These are phyloP conservation scores for Uloborus plumipes DNA, from an alignment of 2,888 invertebrate genomes.

Conservation along the genomic window DNA sequence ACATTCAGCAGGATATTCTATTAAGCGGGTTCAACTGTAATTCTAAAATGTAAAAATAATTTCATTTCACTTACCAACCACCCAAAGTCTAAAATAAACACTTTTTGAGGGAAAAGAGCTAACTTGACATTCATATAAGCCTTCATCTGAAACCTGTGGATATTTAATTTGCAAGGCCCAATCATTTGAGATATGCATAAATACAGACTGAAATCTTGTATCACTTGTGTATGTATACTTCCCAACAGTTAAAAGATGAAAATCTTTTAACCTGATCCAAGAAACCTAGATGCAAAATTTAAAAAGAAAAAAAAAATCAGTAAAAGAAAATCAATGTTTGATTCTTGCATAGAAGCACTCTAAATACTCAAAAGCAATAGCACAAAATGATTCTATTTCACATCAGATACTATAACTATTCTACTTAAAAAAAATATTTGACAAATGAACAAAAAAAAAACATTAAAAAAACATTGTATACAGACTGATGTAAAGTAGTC, in stretches of 20 bases:
- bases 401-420: no score
- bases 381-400: no score
- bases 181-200: constrained; percentile 79
- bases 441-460: no score
- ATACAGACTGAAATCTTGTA: constrained; percentile 84
- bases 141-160: constrained; percentile 85
- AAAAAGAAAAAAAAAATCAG: no score
- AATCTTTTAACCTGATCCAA: constrained; percentile 84
- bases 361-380: no score
- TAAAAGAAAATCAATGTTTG: no score
- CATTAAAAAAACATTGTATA: no score
- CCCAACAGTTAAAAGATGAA: constrained; percentile 87
- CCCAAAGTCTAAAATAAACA: constrained; percentile 65
- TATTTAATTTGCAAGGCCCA: constrained; percentile 93
- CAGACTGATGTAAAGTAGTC: no score
- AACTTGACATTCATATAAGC: constrained; percentile 84
- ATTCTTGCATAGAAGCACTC: no score
- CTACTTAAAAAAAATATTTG: no score
- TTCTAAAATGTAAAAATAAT: background rate
- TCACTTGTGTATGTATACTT: constrained; percentile 90
- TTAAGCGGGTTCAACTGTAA: no score
- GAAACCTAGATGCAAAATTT: constrained; percentile 76
- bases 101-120: constrained; percentile 86
- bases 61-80: constrained; percentile 40
- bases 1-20: no score